phyloP scores from a whole-genome alignment of 2,888 invertebrate species.

The Hybos culiciformis region DNA sequence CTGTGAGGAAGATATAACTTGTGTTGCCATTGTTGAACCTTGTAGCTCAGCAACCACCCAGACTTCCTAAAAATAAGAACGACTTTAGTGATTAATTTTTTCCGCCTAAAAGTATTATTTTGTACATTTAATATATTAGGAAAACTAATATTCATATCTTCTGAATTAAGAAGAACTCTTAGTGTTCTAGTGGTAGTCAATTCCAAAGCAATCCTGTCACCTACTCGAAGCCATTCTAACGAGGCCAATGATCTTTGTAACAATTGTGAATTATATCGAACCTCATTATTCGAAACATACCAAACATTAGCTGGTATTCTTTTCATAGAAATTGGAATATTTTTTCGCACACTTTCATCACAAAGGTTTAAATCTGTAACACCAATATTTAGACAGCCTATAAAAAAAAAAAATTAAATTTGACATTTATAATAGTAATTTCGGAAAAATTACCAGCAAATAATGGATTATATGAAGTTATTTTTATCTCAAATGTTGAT shows the following conservation, averaged over 20 bases:
- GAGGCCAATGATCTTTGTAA: constrained; percentile 49
- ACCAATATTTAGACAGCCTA: constrained; percentile 66
- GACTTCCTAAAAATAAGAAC: constrained; percentile 45
- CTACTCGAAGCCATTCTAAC: constrained; percentile 68
- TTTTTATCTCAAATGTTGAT: constrained; percentile 34
- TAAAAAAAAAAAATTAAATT: constrained; percentile 26
- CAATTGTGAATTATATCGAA: constrained; percentile 50
- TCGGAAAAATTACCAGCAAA: constrained; percentile 27
- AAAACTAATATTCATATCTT: constrained; percentile 62
- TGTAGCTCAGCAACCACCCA: constrained; percentile 73
- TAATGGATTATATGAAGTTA: constrained; percentile 31
- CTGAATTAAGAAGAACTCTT: constrained; percentile 66
- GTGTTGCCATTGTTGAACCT: constrained; percentile 63
- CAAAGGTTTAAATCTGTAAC: constrained; percentile 55
- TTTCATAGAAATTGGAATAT: constrained; percentile 49
- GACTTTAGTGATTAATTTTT: constrained; percentile 5
- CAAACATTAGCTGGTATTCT: constrained; percentile 49
- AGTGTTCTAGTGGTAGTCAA: constrained; percentile 54
- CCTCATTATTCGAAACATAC: constrained; percentile 44
- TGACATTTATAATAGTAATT: neutral
- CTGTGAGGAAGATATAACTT: constrained; percentile 52
- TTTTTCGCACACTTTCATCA: constrained; percentile 48
- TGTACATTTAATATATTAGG: constrained; percentile 46
- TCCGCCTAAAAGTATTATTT: too few species aligned
- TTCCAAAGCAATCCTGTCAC: constrained; percentile 64